Evolutionary conservation across 92 coral and sea anemone species (phyloP).

Genomic region (Porites lobata): DNA sequence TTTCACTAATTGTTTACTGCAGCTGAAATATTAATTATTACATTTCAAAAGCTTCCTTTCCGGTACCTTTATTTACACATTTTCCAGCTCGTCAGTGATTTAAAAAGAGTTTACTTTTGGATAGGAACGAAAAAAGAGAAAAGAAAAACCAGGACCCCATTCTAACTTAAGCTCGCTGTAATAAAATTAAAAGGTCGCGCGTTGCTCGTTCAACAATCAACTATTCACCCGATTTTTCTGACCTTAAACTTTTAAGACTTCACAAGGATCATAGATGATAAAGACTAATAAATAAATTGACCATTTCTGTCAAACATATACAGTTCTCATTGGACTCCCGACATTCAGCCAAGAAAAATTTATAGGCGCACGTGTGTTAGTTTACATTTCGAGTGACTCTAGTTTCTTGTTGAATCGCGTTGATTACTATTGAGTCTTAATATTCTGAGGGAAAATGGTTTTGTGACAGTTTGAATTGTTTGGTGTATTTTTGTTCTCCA

Average conservation of each 20-base stretch:
- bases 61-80: slow-evolving; percentile 18
- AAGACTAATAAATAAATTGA: too few species aligned
- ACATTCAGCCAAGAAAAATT: background rate
- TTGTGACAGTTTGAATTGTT: slow-evolving; percentile 18
- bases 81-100: slow-evolving; percentile 19
- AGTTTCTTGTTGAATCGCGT: background rate
- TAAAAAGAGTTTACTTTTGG: background rate
- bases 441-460: slow-evolving; percentile 1
- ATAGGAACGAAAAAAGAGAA: background rate
- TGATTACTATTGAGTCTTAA: slow-evolving; percentile 1
- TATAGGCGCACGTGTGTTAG: background rate
- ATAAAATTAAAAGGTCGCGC: background rate
- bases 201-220: too few species aligned
- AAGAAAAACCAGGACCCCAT: background rate
- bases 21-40: slow-evolving; percentile 26
- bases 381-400: slow-evolving; percentile 3
- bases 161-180: background rate
- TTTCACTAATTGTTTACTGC: slow-evolving; percentile 8
- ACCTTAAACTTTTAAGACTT: background rate
- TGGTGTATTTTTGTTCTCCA: slow-evolving; percentile 3
- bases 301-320: too few species aligned
- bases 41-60: slow-evolving; percentile 11
- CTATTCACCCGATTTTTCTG: too few species aligned
- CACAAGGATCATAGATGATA: background rate
- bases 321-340: too few species aligned